These are phyloP conservation scores for Dinoponera quadriceps DNA, from an alignment of 1,140 invertebrate species.

Conservation along the genomic window DNA sequence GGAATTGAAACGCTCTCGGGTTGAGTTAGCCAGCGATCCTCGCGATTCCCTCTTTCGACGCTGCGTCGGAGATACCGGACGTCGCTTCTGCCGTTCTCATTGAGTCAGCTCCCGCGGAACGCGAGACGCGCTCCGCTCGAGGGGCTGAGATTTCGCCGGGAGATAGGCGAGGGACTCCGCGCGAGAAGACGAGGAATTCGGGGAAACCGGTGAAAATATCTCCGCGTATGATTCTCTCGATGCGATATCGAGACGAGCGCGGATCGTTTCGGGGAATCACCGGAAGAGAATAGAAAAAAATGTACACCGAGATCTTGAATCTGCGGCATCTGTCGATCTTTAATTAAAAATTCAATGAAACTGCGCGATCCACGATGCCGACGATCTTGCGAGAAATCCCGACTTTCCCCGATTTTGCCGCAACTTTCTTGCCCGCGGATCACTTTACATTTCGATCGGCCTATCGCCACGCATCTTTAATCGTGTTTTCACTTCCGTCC, in stretches of 20 bases:
- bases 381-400: background rate
- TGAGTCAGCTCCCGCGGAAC: slow-evolving; percentile 24
- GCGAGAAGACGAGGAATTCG: slow-evolving; percentile 5
- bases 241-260: too few relatives aligned
- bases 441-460: slow-evolving; percentile 20
- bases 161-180: slow-evolving; percentile 21
- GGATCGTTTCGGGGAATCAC: background rate
- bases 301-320: background rate
- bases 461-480: slow-evolving; percentile 47
- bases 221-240: slow-evolving; percentile 15
- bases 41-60: slow-evolving; percentile 6
- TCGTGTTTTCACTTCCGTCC: slow-evolving; percentile 21
- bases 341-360: background rate
- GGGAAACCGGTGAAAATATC: slow-evolving; percentile 35
- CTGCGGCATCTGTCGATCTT: background rate
- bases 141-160: slow-evolving; percentile 41
- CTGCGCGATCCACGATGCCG: background rate
- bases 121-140: slow-evolving; percentile 15
- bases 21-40: slow-evolving; percentile 51
- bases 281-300: background rate
- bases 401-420: background rate
- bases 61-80: slow-evolving; percentile 34
- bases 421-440: slow-evolving; percentile 9
- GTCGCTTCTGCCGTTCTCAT: slow-evolving; percentile 26
- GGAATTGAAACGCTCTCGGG: slow-evolving; percentile 67